These are phyloP conservation scores for Amniataba percoides DNA, from an alignment of 2,797 vertebrate species.

Conservation along the genomic window DNA sequence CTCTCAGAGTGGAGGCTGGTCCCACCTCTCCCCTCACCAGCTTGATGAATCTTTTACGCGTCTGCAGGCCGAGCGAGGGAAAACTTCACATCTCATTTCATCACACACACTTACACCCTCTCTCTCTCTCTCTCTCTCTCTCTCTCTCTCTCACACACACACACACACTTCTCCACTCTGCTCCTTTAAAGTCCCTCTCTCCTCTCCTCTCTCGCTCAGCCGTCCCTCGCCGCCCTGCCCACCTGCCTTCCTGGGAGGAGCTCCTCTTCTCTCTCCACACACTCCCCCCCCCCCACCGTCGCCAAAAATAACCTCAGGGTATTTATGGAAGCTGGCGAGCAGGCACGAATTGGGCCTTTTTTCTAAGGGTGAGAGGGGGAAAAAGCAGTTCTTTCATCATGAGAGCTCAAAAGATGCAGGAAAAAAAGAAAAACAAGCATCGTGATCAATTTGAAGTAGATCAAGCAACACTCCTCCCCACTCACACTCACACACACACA, in stretches of 20 bases:
- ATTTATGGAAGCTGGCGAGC: constrained; percentile 62
- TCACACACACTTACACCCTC: constrained; percentile 63
- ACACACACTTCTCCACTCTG: constrained; percentile 57
- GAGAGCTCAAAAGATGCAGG: neutral
- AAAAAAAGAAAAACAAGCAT: neutral
- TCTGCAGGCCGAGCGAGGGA: constrained; percentile 69
- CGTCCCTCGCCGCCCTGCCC: constrained; percentile 46
- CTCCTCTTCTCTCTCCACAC: constrained; percentile 17
- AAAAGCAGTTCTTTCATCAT: constrained; percentile 11
- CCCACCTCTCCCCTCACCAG: constrained; percentile 64
- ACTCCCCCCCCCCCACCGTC: neutral
- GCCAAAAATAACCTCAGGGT: constrained; percentile 75
- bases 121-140: constrained; percentile 23
- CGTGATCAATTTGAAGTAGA: constrained; percentile 16
- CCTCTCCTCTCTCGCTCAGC: constrained; percentile 3
- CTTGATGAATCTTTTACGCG: constrained; percentile 85
- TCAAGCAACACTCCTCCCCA: neutral
- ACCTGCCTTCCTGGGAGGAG: constrained; percentile 58
- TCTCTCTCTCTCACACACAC: constrained; percentile 17
- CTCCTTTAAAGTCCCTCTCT: constrained; percentile 59
- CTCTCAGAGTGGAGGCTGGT: constrained; percentile 37
- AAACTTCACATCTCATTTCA: constrained; percentile 86
- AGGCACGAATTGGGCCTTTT: constrained; percentile 27
- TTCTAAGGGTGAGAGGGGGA: neutral
- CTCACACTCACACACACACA: too few relatives aligned